Evolutionary conservation across 2,113 vertebrate species (phyloP), one percentile per base, ranked within the genome.

Genomic region (Campylorhamphus procurvoides): DNA sequence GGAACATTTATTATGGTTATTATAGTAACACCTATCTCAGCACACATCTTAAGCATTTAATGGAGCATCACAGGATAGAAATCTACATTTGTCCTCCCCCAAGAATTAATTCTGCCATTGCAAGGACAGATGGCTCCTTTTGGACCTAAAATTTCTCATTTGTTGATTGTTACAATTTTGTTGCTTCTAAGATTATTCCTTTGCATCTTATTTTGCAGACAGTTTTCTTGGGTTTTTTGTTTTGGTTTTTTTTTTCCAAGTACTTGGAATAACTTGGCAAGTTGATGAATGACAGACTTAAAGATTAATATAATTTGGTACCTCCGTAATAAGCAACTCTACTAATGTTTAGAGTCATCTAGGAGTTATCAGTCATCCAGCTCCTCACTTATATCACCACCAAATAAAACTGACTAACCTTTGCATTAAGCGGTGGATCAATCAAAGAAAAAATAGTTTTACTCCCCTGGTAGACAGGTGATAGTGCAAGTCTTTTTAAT

Each of bases 1-100:
- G 73, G 85, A 92, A 68, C 69, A 90, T 89, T 90, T 87, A 42
- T 94, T 95, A 53, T n/a, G 37, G 46, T 87, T 96, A 93, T 95
- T 96, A 58, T 11, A 91, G 91, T 68, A 88, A 84, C 46, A 95
- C 79, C 68, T 86, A 88, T 86, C 92, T 90, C 73, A 78, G 56
- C 79, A 94, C 58, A 89, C 52, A 88, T 93, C 92, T 88, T 92
- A 84, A 80, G 50, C 52, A 68, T 86, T 92, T 93, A 92, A 94
- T 94, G 90, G 76, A 56, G 79, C 79, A 78, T 94, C 79, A 64
- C 56, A 63, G 68, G 56, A 55, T 88, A 90, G 86, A 96, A 97
- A 88, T 93, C 85, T 90, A 49, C 87, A 42, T 92, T 94, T 90
- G 47, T 92, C 52, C 90, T 95, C 85, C 68, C 68, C 6, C 6